Percentiles rank a stretch among this genome's conserved stretches.
phyloP scores from a whole-genome alignment of 2,113 vertebrate species.

The Urocynchramus pylzowi region DNA sequence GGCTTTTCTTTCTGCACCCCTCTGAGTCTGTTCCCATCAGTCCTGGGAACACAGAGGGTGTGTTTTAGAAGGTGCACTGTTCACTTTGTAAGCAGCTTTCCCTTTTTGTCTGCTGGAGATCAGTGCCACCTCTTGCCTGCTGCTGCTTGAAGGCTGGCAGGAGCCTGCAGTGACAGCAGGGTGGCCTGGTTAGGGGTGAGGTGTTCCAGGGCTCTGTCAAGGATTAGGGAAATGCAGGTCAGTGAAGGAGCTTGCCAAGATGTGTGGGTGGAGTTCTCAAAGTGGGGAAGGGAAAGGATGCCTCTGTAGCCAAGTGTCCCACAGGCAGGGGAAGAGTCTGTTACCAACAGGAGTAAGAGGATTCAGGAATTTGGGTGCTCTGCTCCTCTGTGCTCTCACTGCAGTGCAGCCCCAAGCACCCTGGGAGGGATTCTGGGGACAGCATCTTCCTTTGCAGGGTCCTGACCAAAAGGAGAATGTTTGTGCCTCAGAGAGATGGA shows the following conservation, averaged over 20 bases:
- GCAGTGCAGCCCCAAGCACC: not conserved
- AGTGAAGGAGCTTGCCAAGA: not conserved
- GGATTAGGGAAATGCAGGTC: not conserved
- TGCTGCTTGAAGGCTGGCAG: not conserved
- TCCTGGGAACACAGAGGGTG: not conserved
- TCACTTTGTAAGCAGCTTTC: not conserved
- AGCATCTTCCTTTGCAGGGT: not conserved
- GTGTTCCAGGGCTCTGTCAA: not conserved
- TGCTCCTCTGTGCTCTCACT: not conserved
- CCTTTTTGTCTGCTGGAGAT: not conserved
- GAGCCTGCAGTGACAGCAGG: not conserved
- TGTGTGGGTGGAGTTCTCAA: not conserved
- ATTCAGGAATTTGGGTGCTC: not conserved
- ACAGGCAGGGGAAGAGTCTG: not conserved
- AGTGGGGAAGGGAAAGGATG: not conserved
- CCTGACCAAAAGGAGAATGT: not conserved
- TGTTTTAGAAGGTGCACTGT: not conserved
- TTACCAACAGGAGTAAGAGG: not conserved
- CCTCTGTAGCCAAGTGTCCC: not conserved
- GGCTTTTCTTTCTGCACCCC: not conserved
- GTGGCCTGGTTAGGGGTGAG: constrained; percentile 8
- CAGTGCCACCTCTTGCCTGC: not conserved
- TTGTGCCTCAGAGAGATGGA: not conserved
- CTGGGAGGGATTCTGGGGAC: not conserved
- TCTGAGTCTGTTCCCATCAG: not conserved